A percentile compares a stretch with the other conserved stretches of the same genome.
These are phyloP conservation scores for Dolichotis patagonum DNA, from an alignment of 2,113 vertebrate genomes.

Conservation along the genomic window DNA sequence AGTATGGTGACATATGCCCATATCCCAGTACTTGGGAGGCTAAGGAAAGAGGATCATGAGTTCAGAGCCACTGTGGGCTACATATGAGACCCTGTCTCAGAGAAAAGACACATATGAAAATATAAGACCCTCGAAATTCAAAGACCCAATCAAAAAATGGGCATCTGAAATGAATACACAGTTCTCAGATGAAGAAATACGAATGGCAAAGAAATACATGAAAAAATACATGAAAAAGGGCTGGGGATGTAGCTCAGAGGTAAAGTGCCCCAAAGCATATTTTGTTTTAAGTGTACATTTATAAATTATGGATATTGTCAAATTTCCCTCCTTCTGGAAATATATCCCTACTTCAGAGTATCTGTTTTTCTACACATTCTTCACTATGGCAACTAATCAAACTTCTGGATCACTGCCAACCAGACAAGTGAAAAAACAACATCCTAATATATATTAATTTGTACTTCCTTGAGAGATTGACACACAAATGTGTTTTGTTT, in stretches of 20 bases:
- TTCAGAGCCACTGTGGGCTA: background rate
- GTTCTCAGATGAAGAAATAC: too few relatives aligned
- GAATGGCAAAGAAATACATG: too few relatives aligned
- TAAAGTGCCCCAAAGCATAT: too few relatives aligned
- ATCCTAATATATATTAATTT: conserved; percentile 43
- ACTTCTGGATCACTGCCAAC: conserved; percentile 3
- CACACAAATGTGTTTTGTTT: background rate
- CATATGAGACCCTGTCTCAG: background rate
- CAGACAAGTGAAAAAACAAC: conserved; percentile 1
- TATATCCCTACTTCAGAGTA: background rate
- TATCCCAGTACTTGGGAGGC: background rate
- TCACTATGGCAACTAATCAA: background rate
- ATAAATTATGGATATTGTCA: conserved; percentile 29
- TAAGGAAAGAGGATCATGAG: background rate
- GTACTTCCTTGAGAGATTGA: conserved; percentile 25
- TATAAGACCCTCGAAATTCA: too few relatives aligned
- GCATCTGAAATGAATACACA: too few relatives aligned
- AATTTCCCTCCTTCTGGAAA: background rate
- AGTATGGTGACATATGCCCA: background rate
- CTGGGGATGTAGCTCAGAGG: too few relatives aligned
- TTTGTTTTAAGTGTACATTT: conserved; percentile 29
- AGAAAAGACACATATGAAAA: background rate
- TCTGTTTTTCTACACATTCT: conserved; percentile 13
- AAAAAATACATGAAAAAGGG: too few relatives aligned
- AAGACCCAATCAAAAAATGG: too few relatives aligned